Conservation (phyloP, 1,140 invertebrate species). For the Araneus ventricosus region DNA sequence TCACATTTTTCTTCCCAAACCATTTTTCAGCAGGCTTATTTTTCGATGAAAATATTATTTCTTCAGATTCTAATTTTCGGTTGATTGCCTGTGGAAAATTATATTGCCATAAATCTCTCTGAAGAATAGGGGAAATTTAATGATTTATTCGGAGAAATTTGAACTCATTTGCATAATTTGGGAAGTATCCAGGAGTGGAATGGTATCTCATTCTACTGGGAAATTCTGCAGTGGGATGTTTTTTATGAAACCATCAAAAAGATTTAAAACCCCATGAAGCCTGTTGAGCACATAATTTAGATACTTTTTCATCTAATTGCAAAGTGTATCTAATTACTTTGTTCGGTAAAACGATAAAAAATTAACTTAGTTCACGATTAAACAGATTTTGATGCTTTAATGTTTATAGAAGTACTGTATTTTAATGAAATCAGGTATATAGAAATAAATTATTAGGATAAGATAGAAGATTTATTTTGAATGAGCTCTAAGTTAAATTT, state of each 20-base stretch:
- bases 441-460: too few relatives aligned
- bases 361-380: too few relatives aligned
- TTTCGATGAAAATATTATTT: constrained; percentile 41
- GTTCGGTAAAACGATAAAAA: too few relatives aligned
- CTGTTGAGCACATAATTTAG: background rate
- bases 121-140: constrained; percentile 37
- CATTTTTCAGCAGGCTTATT: constrained; percentile 48
- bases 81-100: background rate
- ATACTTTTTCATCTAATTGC: background rate
- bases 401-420: too few relatives aligned
- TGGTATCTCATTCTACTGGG: background rate
- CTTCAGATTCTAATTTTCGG: constrained; percentile 26
- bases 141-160: constrained; percentile 20
- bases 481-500: too few relatives aligned
- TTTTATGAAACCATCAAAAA: background rate
- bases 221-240: background rate
- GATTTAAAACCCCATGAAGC: background rate
- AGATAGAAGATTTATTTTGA: too few relatives aligned
- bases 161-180: background rate
- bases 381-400: too few relatives aligned
- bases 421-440: too few relatives aligned
- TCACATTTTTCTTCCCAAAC: background rate
- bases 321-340: background rate
- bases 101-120: constrained; percentile 11
- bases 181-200: background rate